Evolutionary conservation across 2,888 invertebrate genomes (phyloP).

Genomic region (Nephrotoma guestfalica): DNA sequence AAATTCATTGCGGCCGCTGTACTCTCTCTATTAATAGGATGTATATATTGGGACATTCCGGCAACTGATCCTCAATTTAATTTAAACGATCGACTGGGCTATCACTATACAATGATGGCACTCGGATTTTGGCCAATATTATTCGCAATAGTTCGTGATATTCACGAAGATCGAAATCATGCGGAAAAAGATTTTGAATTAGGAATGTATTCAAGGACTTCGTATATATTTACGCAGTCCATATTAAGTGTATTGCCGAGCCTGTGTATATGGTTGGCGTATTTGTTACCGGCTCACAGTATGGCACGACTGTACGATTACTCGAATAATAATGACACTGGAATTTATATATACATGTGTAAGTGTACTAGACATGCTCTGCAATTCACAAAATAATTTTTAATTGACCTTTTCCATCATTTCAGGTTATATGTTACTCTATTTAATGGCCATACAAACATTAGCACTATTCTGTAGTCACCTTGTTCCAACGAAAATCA

Average conservation of each 20-base stretch:
- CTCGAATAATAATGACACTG: slow-evolving; percentile 46
- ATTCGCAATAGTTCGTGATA: slow-evolving; percentile 37
- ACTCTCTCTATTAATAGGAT: slow-evolving; percentile 70
- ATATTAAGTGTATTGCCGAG: slow-evolving; percentile 48
- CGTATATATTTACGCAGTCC: slow-evolving; percentile 70
- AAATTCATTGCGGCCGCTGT: slow-evolving; percentile 65
- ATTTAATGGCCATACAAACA: slow-evolving; percentile 53
- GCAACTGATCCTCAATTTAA: slow-evolving; percentile 56
- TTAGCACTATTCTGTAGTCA: slow-evolving; percentile 51
- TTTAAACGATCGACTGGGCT: slow-evolving; percentile 69
- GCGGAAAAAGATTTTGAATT: slow-evolving; percentile 69
- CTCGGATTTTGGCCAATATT: slow-evolving; percentile 65
- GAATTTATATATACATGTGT: slow-evolving; percentile 60
- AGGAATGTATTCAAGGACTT: slow-evolving; percentile 62
- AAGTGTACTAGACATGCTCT: slow-evolving; percentile 15
- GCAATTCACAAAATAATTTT: no score
- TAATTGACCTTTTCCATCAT: slow-evolving; percentile 8
- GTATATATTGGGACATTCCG: slow-evolving; percentile 81
- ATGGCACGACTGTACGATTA: slow-evolving; percentile 74
- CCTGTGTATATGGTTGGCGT: slow-evolving; percentile 66
- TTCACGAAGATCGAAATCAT: slow-evolving; percentile 38
- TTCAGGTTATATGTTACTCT: slow-evolving; percentile 55
- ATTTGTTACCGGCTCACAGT: slow-evolving; percentile 74
- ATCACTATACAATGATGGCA: slow-evolving; percentile 69
- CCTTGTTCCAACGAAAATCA: slow-evolving; percentile 48